A percentile compares a stretch with the other conserved stretches of the same genome.
phyloP scores from a whole-genome alignment of 2,797 vertebrate species.

The Meda fulgida region DNA sequence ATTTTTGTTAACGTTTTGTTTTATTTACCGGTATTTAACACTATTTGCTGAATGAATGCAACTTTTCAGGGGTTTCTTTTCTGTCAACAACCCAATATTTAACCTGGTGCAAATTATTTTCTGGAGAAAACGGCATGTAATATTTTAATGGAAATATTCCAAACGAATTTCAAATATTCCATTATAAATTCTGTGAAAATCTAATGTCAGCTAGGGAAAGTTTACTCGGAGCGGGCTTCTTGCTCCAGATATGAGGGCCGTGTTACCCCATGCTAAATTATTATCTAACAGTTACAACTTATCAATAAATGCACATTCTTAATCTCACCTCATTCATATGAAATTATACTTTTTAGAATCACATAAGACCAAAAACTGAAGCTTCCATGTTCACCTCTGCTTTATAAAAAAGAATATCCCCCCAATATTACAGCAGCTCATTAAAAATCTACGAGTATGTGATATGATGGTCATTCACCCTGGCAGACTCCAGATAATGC shows the following conservation, averaged over 20 bases:
- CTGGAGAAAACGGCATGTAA: neutral
- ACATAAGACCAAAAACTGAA: neutral
- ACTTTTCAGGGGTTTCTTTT: too few relatives aligned
- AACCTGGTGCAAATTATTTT: neutral
- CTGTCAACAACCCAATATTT: neutral
- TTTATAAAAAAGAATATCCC: slow-evolving; percentile 20
- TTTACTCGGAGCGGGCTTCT: neutral
- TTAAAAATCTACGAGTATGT: slow-evolving; percentile 19
- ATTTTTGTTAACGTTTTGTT: neutral
- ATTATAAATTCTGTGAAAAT: neutral
- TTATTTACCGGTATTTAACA: neutral
- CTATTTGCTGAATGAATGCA: neutral
- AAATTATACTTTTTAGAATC: neutral
- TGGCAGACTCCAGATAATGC: slow-evolving; percentile 94
- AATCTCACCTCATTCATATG: neutral
- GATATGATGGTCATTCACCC: slow-evolving; percentile 75
- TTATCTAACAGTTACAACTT: neutral
- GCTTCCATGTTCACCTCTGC: neutral
- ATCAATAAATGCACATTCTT: neutral
- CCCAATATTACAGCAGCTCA: slow-evolving; percentile 19
- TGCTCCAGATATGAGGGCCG: neutral
- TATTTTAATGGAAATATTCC: neutral
- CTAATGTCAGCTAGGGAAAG: neutral
- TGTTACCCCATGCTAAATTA: neutral
- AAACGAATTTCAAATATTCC: neutral